Conservation (phyloP, 2,113 vertebrate genomes). For the Phrynocephalus versicolor region DNA sequence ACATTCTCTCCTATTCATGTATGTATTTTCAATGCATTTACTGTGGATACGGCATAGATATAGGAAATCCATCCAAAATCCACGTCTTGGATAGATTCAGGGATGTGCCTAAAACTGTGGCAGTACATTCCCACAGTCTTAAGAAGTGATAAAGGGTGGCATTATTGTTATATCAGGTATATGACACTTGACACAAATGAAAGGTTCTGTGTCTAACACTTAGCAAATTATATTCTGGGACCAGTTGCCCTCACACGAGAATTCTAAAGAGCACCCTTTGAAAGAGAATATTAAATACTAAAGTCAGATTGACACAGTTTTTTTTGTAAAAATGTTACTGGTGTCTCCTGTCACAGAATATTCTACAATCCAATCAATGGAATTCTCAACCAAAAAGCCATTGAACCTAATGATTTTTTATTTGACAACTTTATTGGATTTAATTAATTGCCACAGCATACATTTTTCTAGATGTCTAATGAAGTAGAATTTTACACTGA, state of each 20-base stretch:
- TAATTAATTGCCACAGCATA: not conserved
- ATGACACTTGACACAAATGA: not conserved
- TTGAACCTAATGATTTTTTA: not conserved
- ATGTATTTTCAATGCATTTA: not conserved
- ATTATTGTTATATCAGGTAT: slow-evolving; percentile 16
- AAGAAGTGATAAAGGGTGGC: slow-evolving; percentile 26
- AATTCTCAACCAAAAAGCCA: not conserved
- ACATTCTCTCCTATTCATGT: not conserved
- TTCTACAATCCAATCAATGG: not conserved
- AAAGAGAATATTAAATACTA: not conserved
- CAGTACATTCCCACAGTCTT: slow-evolving; percentile 18
- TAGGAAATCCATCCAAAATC: not conserved
- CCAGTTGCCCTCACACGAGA: not conserved
- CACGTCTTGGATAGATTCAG: not conserved
- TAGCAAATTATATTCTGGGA: not conserved
- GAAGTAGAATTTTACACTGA: not conserved
- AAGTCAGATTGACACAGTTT: not conserved
- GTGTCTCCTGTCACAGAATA: not conserved
- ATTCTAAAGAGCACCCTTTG: not conserved
- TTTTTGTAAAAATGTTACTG: not conserved
- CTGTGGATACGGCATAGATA: not conserved
- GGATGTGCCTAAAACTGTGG: not conserved
- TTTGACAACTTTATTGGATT: not conserved
- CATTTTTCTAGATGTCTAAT: not conserved
- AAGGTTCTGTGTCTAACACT: not conserved